Conservation (phyloP, 2,888 invertebrate species). For the Tanypteryx hageni region DNA sequence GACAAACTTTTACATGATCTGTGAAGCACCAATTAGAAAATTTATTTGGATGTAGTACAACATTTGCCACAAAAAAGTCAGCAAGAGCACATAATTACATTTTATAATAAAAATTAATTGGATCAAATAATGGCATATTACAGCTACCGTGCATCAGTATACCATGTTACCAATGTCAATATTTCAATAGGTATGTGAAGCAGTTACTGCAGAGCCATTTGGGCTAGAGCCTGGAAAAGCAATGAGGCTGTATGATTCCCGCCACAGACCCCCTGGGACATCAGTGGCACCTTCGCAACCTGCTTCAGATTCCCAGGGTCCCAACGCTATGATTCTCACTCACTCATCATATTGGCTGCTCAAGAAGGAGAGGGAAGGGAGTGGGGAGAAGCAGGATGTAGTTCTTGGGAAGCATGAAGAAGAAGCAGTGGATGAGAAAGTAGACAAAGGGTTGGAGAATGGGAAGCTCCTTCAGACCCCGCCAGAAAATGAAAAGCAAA, state of each 20-base stretch:
- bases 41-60: no score
- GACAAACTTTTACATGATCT: no score
- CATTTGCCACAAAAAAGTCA: no score
- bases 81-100: no score
- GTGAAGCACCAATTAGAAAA: no score
- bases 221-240: conserved; percentile 83
- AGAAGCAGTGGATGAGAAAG: conserved; percentile 28
- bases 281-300: conserved; percentile 80
- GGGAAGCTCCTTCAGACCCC: neutral
- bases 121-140: neutral
- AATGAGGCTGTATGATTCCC: conserved; percentile 85
- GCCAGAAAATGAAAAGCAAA: conserved; percentile 21
- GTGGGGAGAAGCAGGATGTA: conserved; percentile 36
- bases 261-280: conserved; percentile 82
- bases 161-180: conserved; percentile 68
- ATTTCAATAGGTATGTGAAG: conserved; percentile 80
- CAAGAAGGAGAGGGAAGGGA: conserved; percentile 67
- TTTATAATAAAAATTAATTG: neutral
- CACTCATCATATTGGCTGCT: conserved; percentile 81
- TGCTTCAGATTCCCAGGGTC: conserved; percentile 67
- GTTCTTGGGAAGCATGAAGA: conserved; percentile 40
- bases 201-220: conserved; percentile 81
- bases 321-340: conserved; percentile 76
- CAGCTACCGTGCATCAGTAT: neutral
- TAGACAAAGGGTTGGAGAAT: conserved; percentile 70